Evolutionary conservation across 2,113 vertebrate genomes (phyloP), one percentile per base, ranked within the genome.

Genomic region (Brienomyrus longianalis): DNA sequence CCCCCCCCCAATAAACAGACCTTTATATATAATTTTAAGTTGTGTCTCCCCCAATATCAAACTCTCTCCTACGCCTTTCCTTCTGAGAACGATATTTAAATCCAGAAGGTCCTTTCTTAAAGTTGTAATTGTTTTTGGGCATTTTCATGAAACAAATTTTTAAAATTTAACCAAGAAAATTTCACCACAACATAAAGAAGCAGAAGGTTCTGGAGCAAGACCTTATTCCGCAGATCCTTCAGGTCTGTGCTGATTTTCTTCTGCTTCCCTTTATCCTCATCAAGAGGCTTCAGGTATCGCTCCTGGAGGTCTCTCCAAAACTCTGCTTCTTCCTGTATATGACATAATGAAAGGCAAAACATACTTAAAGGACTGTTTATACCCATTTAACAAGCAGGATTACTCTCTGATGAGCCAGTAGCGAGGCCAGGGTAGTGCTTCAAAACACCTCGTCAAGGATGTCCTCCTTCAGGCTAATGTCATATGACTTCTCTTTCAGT

Each of bases 211-310:
- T 35, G 48, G n/a, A 86, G 6, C 6, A 23, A 83, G n/a, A 95
- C 94, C 90, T 93, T 95, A 91, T 96, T 96, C 84, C 95, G 94
- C 1, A 96, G 91, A 0, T 90, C 83, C 90, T 1, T 83, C 23
- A 95, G 92, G 7, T 94, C 92, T 23, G 23, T 85, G 5, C 48
- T 10, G 0, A 94, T 91, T 90, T 93, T 91, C 51, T 93, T 86
- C 66, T 95, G 93, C 54, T 87, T 91, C n/a, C 91, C 90, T 92
- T 94, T 93, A 90, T 95, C 91, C 1, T 91, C 89, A 2, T 84
- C 48, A 23, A 95, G 88, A 89, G 95, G 95, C 51, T 94, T 45
- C 27, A 96, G 92, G 83, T 95, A 95, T 13, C 66, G 89, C 7
- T 90, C 88, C 87, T 90, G 92, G 31, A 96, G 90, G 0, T 93